Percentiles rank a stretch among this genome's conserved stretches.
Conservation (phyloP, 1,140 invertebrate genomes). For the Meloidogyne floridensis region DNA sequence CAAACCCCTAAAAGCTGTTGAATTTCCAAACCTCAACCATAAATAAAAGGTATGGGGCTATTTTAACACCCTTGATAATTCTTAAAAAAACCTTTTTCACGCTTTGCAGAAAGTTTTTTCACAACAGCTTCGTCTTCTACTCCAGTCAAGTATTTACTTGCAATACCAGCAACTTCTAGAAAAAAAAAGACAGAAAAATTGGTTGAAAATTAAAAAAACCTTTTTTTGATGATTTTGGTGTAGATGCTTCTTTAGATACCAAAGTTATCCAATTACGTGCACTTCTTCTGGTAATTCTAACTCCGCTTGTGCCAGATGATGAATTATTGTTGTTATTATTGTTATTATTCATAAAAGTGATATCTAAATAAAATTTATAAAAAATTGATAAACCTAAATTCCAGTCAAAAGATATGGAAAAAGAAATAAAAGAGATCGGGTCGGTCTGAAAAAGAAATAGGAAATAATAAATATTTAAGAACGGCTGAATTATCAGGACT, state of each 20-base stretch:
- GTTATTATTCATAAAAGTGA: slow-evolving; percentile 17
- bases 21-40: too few relatives aligned
- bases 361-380: background rate
- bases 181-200: background rate
- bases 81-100: slow-evolving; percentile 23
- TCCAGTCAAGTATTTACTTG: slow-evolving; percentile 9
- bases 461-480: too few relatives aligned
- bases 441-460: too few relatives aligned
- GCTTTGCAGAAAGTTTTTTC: slow-evolving; percentile 17
- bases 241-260: slow-evolving; percentile 9
- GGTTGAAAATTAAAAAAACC: background rate
- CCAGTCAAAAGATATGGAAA: too few relatives aligned
- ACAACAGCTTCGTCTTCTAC: slow-evolving; percentile 21
- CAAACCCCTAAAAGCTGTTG: too few relatives aligned
- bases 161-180: background rate
- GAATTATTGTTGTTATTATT: slow-evolving; percentile 13
- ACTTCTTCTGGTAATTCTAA: slow-evolving; percentile 24
- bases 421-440: too few relatives aligned
- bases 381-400: too few relatives aligned
- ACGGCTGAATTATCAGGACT: too few relatives aligned
- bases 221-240: slow-evolving; percentile 10
- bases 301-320: slow-evolving; percentile 24
- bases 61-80: too few relatives aligned
- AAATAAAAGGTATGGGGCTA: too few relatives aligned
- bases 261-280: slow-evolving; percentile 25